Base-by-base conservation (phyloP, 92 coral and sea anemone genomes). In the Virgularia gustaviana region DNA sequence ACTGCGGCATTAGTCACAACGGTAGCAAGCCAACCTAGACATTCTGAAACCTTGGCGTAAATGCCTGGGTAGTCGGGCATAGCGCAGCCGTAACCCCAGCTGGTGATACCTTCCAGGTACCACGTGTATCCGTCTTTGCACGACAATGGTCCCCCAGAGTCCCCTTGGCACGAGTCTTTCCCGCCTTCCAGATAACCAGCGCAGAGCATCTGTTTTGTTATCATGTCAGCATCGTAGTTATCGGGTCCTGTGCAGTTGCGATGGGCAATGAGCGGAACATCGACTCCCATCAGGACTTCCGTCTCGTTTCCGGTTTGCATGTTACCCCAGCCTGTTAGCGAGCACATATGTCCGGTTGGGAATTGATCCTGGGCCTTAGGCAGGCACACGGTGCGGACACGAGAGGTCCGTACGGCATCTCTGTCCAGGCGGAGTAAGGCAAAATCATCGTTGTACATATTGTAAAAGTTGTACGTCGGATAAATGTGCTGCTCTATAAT, bases 251-350 rank as follows among this genome's bases (percentile, higher is more conserved):
- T 88, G 66, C 97, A 91, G 24, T 72, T 81, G 25, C 65, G 55
- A 29, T 78, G 74, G 11, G 90, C 71, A 7, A 88, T 86, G 31
- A 91, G 68, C 1, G 90, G 90, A 15, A 91, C 97, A 83, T 82
- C 45, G 30, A 95, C 97, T 45, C 89, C 85, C 45, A 91, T 81
- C 23, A 29, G 73, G 0, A 83, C 86, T 0, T 96, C 88, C 7
- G 78, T 49, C 6, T 36, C 32, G 4, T 96, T 96, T 4, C 85
- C 88, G 0, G 96, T 76, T 31, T 71, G 12, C n/a, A 89, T 29
- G 16, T 80, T 65, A 20, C 97, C 97, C 97, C 97, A 91, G 32
- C 96, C 92, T 13, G 96, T 77, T 34, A 91, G 79, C 73, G 80
- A 84, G 22, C 96, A 89, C 4, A 70, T 29, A 9, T 87, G 67